Evolutionary conservation across 2,888 invertebrate species (phyloP), one percentile per base, ranked within the genome.

Genomic region (Embidobia sp.): DNA sequence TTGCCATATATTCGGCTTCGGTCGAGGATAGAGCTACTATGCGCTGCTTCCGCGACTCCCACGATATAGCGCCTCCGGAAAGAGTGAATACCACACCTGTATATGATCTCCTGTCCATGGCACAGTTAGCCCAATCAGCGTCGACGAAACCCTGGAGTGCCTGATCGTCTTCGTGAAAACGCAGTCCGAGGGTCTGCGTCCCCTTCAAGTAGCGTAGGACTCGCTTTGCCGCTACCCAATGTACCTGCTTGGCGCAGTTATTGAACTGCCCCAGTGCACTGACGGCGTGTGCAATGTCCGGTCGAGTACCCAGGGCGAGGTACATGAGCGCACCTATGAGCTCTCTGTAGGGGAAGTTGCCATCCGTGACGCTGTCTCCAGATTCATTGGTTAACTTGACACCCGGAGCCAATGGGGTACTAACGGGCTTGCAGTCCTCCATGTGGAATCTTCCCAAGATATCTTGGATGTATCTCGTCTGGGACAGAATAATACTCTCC

Each of bases 11-110:
- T 33, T 33, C 33, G 10, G 33, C 33, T 6, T 33, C 33, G 1
- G 33, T 33, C 2, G 33, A 11, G 13, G 33, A 10, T 1, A 33
- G 10, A 6, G 33, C 33, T 6, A 33, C 33, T 1, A 11, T 33
- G 10, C 42, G 37, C 13, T 80, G 77, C 22, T 80, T 80, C 3
- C 46, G 55, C 1, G 78, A 67, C 42, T 66, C 40, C 75, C 75
- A 80, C 5, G 55, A 59, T 1, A 77, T 51, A 1, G 77, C 57
- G 4, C 48, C 72, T 3, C 49, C 49, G 3, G 16, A 8, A 6
- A 75, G 10, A 10, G 67, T 35, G 6, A 75, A 79, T 0, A 29
- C 77, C n/a, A 42, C 75, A 3, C 75, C 77, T 0, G 78, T 78
- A 16, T 75, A 75, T 0, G 77, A 77, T 5, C 40, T 18, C 13